These are phyloP conservation scores for Anguilla marmorata DNA, from an alignment of 2,797 vertebrate species.

Conservation along the genomic window DNA sequence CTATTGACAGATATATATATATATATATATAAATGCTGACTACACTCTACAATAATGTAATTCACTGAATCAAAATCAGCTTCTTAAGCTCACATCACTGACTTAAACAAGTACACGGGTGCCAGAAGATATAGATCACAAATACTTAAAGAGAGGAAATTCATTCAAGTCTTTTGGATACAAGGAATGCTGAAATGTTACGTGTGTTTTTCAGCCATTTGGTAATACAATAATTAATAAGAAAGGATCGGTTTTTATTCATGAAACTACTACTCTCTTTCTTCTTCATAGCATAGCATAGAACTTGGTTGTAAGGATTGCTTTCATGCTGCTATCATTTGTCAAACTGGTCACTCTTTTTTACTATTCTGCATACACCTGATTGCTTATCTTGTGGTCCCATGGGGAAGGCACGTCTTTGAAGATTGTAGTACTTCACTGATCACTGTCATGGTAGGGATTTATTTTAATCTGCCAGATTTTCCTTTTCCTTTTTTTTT, in stretches of 20 bases:
- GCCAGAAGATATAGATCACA: no score
- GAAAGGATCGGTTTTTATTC: not conserved
- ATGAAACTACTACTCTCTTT: not conserved
- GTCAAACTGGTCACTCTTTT: not conserved
- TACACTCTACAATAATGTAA: no score
- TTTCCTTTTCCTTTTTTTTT: not conserved
- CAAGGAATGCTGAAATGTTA: no score
- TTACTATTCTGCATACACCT: not conserved
- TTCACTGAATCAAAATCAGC: no score
- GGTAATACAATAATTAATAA: not conserved
- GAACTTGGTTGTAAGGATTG: not conserved
- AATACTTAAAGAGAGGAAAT: no score
- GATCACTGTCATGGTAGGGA: slow-evolving; percentile 8
- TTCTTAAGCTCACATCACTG: no score
- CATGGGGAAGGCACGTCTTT: slow-evolving; percentile 6
- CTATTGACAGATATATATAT: no score
- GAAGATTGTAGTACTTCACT: slow-evolving; percentile 11
- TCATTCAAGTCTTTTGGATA: no score
- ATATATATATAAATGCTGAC: no score
- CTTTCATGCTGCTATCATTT: not conserved
- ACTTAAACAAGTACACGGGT: no score
- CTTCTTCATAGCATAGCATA: not conserved
- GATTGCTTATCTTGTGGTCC: not conserved
- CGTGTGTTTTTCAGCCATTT: not conserved
- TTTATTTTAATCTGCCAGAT: slow-evolving; percentile 4